A percentile compares a stretch with the other conserved stretches of the same genome.
These are phyloP conservation scores for Sitophilus oryzae DNA, from an alignment of 1,140 invertebrate species.

Conservation along the genomic window DNA sequence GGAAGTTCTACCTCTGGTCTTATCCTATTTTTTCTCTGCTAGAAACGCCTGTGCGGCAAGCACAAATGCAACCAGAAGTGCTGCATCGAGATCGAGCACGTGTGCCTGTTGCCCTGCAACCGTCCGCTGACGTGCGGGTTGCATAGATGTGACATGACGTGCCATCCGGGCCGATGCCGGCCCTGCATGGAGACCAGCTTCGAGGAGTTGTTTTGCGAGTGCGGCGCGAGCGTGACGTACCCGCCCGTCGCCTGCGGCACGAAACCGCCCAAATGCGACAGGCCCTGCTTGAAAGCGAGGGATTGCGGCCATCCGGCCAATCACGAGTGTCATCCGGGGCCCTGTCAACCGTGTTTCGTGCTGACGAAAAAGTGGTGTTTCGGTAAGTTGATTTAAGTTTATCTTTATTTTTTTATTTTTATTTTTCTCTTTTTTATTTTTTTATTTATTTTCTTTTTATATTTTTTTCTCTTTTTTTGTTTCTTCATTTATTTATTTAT, in stretches of 20 bases:
- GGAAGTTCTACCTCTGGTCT: no score
- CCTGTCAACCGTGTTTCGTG: constrained; percentile 91
- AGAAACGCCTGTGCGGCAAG: constrained; percentile 75
- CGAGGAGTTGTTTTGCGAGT: constrained; percentile 87
- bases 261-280: constrained; percentile 68
- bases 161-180: constrained; percentile 83
- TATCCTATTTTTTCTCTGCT: constrained; percentile 21
- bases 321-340: constrained; percentile 71
- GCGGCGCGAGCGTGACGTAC: constrained; percentile 76
- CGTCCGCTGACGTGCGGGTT: constrained; percentile 74
- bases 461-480: no score
- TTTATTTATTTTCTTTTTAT: no score
- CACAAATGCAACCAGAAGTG: constrained; percentile 85
- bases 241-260: constrained; percentile 91
- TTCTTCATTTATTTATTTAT: no score
- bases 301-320: constrained; percentile 73
- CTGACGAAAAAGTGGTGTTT: constrained; percentile 53
- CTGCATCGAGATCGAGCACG: constrained; percentile 81
- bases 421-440: no score
- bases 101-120: constrained; percentile 77
- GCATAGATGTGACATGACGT: constrained; percentile 82
- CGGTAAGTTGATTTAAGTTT: no score
- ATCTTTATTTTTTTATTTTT: no score
- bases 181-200: constrained; percentile 75
- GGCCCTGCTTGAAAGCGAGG: constrained; percentile 71